Base-by-base conservation (phyloP, 2,888 invertebrate species). In the Phoronis australis region DNA sequence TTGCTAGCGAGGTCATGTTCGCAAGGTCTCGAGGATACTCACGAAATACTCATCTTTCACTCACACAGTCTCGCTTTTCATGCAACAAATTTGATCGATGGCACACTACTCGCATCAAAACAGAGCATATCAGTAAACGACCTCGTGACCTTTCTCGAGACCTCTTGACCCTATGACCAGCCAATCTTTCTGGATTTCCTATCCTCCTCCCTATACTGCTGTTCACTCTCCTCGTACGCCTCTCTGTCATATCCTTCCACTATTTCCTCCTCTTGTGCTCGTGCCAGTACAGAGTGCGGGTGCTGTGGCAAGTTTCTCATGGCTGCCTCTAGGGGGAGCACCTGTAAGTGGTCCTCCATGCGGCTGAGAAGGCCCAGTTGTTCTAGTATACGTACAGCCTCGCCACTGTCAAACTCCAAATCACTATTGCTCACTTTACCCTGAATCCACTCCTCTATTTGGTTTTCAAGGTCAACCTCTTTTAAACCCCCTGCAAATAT, bases 161-260 rank as follows among this genome's bases (percentile, higher is more conserved):
- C n/a, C n/a, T n/a, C n/a, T n/a, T n/a, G n/a, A 23, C 20, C 42
- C 37, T 58, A 66, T 52, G 62, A 62, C 72, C 72, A 72, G 45
- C 70, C 70, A 53, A 61, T 62, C 40, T 54, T 54, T 42, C 55
- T 62, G 15, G 60, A 48, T 27, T 60, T 60, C 48, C 61, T 56
- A 5, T 66, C 71, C 41, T 65, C 65, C 27, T 62, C 60, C 40
- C 61, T 62, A 49, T 69, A 71, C 37, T 69, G 64, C 35, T 61
- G 64, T 24, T 69, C 68, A 1, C 64, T 65, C 54, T 70, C 69
- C 27, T 65, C 47, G 37, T 62, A 64, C 6, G 60, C 58, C 41
- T 72, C 67, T 40, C 68, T 59, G 42, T 73, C 72, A 45, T 69
- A 69, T n/a, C 71, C 74, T 45, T 73, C 73, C 0, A 62, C 53